phyloP scores from a whole-genome alignment of 53 echinoderm and acorn worm species.

The Antedon mediterranea region DNA sequence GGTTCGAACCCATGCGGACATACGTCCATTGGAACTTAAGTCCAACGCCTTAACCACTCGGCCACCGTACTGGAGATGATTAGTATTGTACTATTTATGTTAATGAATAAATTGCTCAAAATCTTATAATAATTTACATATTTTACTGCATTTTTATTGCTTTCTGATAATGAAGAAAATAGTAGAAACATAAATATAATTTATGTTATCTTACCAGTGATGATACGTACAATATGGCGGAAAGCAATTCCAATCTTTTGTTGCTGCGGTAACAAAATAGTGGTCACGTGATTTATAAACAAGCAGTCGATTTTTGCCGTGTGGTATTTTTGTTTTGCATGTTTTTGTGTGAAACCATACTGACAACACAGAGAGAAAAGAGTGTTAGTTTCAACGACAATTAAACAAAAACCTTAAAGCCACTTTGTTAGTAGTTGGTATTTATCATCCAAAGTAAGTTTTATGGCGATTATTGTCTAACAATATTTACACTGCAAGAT shows the following conservation, averaged over 20 bases:
- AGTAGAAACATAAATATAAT: no score
- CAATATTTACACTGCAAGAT: no score
- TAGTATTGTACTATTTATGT: not conserved
- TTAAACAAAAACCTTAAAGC: no score
- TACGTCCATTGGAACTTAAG: constrained; percentile 66
- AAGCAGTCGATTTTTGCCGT: not conserved
- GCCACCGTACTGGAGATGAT: constrained; percentile 33
- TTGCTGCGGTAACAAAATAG: constrained; percentile 59
- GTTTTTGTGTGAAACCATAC: not conserved
- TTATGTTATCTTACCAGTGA: no score
- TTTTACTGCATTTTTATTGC: not conserved
- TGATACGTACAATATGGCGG: no score
- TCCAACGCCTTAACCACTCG: constrained; percentile 70
- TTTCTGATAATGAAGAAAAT: no score
- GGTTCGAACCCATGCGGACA: constrained; percentile 68
- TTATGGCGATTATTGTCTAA: no score
- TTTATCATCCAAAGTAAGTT: no score
- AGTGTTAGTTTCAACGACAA: no score
- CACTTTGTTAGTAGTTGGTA: no score
- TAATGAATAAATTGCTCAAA: not conserved
- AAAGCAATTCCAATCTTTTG: not conserved
- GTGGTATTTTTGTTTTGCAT: not conserved
- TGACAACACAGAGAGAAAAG: no score
- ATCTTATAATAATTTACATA: not conserved
- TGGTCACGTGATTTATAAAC: constrained; percentile 31